Base-by-base conservation (phyloP, 1,140 invertebrate genomes). In the Dendroctonus valens region DNA sequence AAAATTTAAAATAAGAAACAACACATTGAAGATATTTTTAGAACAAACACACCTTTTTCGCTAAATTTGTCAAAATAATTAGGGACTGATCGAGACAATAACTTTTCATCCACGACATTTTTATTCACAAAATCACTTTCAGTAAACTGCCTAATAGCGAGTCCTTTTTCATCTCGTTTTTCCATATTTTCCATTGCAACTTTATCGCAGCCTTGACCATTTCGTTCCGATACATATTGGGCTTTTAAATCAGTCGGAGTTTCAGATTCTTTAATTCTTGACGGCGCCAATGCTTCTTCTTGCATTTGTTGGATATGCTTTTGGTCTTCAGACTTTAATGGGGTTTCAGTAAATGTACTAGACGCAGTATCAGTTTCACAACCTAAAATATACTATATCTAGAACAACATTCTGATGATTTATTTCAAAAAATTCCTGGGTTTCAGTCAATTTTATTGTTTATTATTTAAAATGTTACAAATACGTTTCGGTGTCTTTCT, bases 71-170 rank as follows among this genome's bases (percentile, higher is more conserved):
- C 72, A 58, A 73, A 72, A 53, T 72, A 70, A 51, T 53, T 74
- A 52, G 72, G 69, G 44, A 71, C 70, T 64, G 71, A 71, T 5
- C 37, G 59, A 4, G 71, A 67, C 6, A 53, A 68, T 40, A 72
- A 40, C 11, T 65, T 57, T 26, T 68, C 58, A 46, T 68, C 49
- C 6, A 39, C 55, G 14, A 83, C 73, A 76, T 87, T 87, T 60
- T 85, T 85, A 74, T 87, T 87, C n/a, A 80, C 78, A 67, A 84
- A 81, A 75, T 85, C 83, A 72, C 81, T 83, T 68, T 81, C 80
- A 12, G 79, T 66, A 46, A 58, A 65, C 41, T 65, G 7, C 12
- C 0, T 9, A 37, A 37, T 5, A 26, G n/a, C 26, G 9, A 12
- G 4, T 52, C 37, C n/a, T 52, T 9, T 52, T 9, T 15, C 50